Evolutionary conservation across 1,140 invertebrate species (phyloP), one percentile per base, ranked within the genome.

Genomic region (Chelonus insularis): DNA sequence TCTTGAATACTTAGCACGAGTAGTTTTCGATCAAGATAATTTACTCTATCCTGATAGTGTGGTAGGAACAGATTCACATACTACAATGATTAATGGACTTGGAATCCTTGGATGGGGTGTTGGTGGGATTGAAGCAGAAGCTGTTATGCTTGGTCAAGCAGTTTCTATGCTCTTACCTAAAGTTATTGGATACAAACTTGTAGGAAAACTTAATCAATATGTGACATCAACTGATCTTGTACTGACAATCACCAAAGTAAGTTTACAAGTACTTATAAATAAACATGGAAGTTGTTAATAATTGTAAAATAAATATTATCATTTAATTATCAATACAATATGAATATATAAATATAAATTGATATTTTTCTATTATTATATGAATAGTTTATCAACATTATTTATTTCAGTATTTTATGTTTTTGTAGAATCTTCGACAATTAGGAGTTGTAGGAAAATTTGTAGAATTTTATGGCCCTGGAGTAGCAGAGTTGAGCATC

Each of bases 21-120:
- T 98, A n/a, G 96, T 98, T 1, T 99, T 98, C 72, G 85, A 85
- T 25, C 87, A 87, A 2, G 83, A 86, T 16, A 80, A 85, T 58
- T 63, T 83, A 34, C 77, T 98, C 1, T 96, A 97, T 77, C 97
- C 96, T 0, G 97, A 99, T 75, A 95, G 93, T 56, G 88, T 99
- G 32, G 96, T 99, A n/a, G 97, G 97, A 8, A 98, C 97, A 0
- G 97, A 99, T 84, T 96, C 94, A 4, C 97, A 99, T 72, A 99
- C 97, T 5, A 98, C 97, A 1, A 99, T 99, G 96, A 97, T 99
- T 50, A 98, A 98, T 77, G 97, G 97, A 1, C 78, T 92, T 11
- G 90, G 90, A 12, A 87, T 92, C 5, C 79, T 92, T 29, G 90
- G 90, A 11, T 92, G 90, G 90, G 91, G 91, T 60, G 89, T 89